These are phyloP conservation scores for Phaethornis superciliosus DNA, from an alignment of 2,113 vertebrate species.

Conservation along the genomic window DNA sequence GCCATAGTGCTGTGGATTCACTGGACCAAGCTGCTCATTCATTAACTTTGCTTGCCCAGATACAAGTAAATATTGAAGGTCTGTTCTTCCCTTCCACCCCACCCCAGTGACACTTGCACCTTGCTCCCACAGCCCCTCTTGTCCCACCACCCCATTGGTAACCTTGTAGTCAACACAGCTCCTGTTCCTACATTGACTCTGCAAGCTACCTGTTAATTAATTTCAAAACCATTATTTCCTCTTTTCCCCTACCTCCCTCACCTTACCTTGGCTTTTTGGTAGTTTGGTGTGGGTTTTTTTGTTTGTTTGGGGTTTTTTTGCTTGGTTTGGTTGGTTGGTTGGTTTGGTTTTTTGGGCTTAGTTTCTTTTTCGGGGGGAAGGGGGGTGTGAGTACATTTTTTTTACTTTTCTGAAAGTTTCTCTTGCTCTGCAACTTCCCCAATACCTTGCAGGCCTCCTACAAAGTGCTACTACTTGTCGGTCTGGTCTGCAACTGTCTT, in stretches of 20 bases:
- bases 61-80: neutral
- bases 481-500: neutral
- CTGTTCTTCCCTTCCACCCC: neutral
- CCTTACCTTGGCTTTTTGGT: neutral
- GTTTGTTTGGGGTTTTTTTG: no score
- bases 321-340: no score
- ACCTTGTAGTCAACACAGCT: neutral
- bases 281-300: rapidly evolving
- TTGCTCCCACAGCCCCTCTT: neutral
- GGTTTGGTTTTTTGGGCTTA: no score
- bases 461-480: neutral
- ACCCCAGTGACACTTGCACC: neutral
- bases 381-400: no score
- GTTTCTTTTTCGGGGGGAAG: no score
- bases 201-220: neutral
- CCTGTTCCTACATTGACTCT: neutral
- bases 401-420: neutral
- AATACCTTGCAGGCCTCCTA: neutral
- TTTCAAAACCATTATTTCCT: neutral
- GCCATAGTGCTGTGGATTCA: neutral
- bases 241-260: neutral
- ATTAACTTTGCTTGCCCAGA: neutral
- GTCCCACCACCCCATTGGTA: neutral
- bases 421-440: neutral
- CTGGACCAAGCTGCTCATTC: neutral